Percentiles rank a stretch among this genome's conserved stretches.
Evolutionary conservation across 2,888 invertebrate genomes (phyloP).

Genomic region (Rhingia campestris): DNA sequence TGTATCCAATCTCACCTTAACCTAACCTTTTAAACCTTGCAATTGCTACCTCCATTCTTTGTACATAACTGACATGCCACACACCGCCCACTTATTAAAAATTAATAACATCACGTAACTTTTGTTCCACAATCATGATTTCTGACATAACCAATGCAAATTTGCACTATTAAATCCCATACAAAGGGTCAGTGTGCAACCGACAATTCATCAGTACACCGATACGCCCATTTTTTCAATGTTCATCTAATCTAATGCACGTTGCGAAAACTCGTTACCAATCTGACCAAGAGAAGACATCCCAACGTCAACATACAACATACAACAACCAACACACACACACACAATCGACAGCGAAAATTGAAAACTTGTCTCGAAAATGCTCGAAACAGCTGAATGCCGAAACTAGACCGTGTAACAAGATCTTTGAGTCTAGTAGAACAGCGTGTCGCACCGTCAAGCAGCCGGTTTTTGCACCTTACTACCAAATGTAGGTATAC

Average conservation of each 20-base stretch:
- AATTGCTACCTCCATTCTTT: too few species aligned
- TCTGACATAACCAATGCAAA: too few species aligned
- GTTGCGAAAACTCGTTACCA: slow-evolving; percentile 42
- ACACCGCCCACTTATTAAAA: too few species aligned
- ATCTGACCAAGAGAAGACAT: slow-evolving; percentile 38
- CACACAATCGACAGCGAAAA: not conserved
- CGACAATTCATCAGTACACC: not conserved
- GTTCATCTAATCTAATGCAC: slow-evolving; percentile 17
- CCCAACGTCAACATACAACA: slow-evolving; percentile 17
- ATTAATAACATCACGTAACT: too few species aligned
- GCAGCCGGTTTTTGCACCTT: slow-evolving; percentile 56
- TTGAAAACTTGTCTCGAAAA: slow-evolving; percentile 11
- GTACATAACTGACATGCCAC: too few species aligned
- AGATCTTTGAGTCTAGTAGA: slow-evolving; percentile 59
- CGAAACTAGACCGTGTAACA: slow-evolving; percentile 69
- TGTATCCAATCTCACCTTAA: too few species aligned
- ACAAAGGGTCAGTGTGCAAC: slow-evolving; percentile 46
- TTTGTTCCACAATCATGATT: too few species aligned
- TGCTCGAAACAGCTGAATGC: slow-evolving; percentile 18
- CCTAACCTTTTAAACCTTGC: too few species aligned
- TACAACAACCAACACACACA: not conserved
- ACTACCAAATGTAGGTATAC: slow-evolving; percentile 40
- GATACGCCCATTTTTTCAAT: slow-evolving; percentile 32
- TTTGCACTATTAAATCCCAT: not conserved
- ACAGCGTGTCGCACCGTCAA: slow-evolving; percentile 1